These are phyloP conservation scores for Pogonocherus hispidulus DNA, from an alignment of 2,888 invertebrate species.

Conservation along the genomic window DNA sequence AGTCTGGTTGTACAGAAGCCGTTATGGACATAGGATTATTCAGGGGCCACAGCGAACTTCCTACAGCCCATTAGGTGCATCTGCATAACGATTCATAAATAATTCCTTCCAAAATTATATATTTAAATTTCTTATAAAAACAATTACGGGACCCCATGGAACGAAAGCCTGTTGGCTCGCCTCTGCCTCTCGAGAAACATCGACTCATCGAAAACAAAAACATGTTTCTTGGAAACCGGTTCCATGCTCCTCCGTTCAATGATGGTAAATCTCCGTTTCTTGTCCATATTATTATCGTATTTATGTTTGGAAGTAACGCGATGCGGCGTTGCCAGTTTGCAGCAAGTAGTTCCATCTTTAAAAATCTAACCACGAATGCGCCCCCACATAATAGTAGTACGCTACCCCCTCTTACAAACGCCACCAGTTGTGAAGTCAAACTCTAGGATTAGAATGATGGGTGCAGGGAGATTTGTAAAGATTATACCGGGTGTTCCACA, in stretches of 20 bases:
- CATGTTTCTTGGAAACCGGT: slow-evolving; percentile 35
- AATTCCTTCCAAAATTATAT: slow-evolving; percentile 14
- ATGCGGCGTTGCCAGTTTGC: slow-evolving; percentile 1
- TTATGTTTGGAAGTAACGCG: not conserved
- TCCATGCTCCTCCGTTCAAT: slow-evolving; percentile 30
- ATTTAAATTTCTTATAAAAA: slow-evolving; percentile 23
- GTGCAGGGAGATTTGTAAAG: too few species aligned
- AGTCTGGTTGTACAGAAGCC: too few species aligned
- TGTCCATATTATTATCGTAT: slow-evolving; percentile 17
- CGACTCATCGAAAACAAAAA: slow-evolving; percentile 29
- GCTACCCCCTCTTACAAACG: too few species aligned
- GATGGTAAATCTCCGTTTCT: slow-evolving; percentile 40
- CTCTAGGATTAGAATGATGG: too few species aligned
- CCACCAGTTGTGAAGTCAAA: too few species aligned
- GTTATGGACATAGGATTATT: too few species aligned
- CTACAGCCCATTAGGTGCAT: not conserved
- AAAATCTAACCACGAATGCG: too few species aligned
- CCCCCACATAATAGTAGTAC: too few species aligned
- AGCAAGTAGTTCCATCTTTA: too few species aligned
- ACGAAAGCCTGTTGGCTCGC: slow-evolving; percentile 22
- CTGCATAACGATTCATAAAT: slow-evolving; percentile 10
- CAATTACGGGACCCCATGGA: not conserved
- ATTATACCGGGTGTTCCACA: too few species aligned
- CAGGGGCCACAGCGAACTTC: not conserved
- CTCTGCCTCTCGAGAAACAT: not conserved